These are phyloP conservation scores for Drosophila nikananu DNA, from an alignment of 1,140 invertebrate species.

Conservation along the genomic window DNA sequence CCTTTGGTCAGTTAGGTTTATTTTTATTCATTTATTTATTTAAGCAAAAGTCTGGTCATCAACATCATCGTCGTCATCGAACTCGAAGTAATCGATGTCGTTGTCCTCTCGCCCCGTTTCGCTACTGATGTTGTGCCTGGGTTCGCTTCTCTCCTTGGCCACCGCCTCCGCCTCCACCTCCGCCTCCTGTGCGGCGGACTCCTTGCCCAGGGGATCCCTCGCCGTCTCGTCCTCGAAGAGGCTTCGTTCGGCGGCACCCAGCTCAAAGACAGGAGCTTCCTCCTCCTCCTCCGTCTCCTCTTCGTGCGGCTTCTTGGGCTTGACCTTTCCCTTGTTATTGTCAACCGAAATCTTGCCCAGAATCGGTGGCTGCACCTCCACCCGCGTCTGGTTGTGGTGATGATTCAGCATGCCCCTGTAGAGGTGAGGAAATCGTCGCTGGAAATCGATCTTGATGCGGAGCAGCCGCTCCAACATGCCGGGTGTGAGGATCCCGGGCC, in stretches of 20 bases:
- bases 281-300: background rate
- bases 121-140: constrained; percentile 4
- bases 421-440: constrained; percentile 67
- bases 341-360: constrained; percentile 18
- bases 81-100: constrained; percentile 60
- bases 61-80: constrained; percentile 59
- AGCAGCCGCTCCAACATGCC: constrained; percentile 74
- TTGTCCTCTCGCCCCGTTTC: constrained; percentile 12
- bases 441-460: constrained; percentile 70
- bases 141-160: constrained; percentile 10
- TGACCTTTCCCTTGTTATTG: background rate
- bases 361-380: constrained; percentile 70
- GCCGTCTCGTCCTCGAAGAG: constrained; percentile 41
- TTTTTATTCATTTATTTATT: constrained; percentile 18
- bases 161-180: constrained; percentile 4
- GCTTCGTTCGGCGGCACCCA: constrained; percentile 75
- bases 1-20: too few species aligned
- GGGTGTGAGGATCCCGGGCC: constrained; percentile 58
- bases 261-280: constrained; percentile 46
- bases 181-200: background rate
- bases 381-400: constrained; percentile 61
- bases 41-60: constrained; percentile 45
- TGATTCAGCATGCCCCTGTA: constrained; percentile 74
- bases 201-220: constrained; percentile 13
- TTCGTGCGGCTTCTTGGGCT: constrained; percentile 2